Evolutionary conservation across 2,113 vertebrate genomes (phyloP), one percentile per base, ranked within the genome.

Genomic region (Serilophus lunatus): DNA sequence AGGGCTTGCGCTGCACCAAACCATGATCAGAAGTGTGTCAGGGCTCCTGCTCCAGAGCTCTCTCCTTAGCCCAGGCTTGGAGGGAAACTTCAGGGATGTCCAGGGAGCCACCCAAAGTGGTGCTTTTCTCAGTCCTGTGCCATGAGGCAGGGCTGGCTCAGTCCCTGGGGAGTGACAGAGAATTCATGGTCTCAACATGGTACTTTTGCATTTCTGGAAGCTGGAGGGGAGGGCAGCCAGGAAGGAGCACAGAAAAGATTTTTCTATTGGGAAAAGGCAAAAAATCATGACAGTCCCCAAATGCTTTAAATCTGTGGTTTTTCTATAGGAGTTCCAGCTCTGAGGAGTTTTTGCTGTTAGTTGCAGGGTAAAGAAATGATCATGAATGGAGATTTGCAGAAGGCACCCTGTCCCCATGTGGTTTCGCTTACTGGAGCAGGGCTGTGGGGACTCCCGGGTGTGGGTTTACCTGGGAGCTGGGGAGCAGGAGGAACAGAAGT

Each of bases 341-440:
- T 0, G 1, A 59, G 71, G 64, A 75, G 36, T 31, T 89, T 49
- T 40, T 91, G 66, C 74, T 49, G 69, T 82, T 47, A 35, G 42
- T 38, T 45, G 17, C 50, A 63, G 44, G 40, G 23, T 9, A 31
- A 51, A 57, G 76, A 15, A 36, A 57, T 18, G 2, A 6, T 11
- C 2, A 7, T 0, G 0, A 3, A 0, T 2, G 57, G 57, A 69
- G 56, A 28, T 65, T 44, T 60, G 53, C 59, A 45, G 50, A 45
- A 57, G 50, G 16, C 3, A 4, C 5, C 1, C 5, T 42, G n/a
- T 82, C 33, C 45, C 35, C 8, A 0, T 0, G 1, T 4, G 45
- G 51, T 26, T 74, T n/a, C 54, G 29, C 1, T 7, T 45, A 1
- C 42, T 42, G 63, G 10, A 26, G 50, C 4, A 53, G 42, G 25